Evolutionary conservation across 2,797 vertebrate genomes (phyloP).

Genomic region (Poeciliopsis infans): DNA sequence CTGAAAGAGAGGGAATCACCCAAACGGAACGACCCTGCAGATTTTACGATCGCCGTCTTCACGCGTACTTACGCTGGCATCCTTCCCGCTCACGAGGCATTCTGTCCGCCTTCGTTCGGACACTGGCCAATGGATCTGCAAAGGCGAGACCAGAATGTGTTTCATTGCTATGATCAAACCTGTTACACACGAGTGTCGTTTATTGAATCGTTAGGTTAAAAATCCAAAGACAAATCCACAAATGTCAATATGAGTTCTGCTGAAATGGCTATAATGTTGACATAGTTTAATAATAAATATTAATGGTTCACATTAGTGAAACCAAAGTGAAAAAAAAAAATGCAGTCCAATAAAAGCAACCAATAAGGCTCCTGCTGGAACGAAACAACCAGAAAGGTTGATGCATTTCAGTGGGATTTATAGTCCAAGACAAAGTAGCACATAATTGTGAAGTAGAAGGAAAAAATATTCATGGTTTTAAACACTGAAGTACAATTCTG

Average conservation of each 20-base stretch:
- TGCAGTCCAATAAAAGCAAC: conserved; percentile 47
- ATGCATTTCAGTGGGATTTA: background rate
- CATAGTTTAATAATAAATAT: background rate
- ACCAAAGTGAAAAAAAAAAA: conserved; percentile 31
- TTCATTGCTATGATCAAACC: conserved; percentile 57
- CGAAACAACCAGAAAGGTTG: background rate
- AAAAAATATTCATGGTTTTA: background rate
- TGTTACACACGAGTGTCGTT: conserved; percentile 61
- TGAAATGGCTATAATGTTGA: conserved; percentile 51
- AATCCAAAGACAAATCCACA: conserved; percentile 55
- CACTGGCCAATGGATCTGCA: conserved; percentile 96
- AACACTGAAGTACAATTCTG: background rate
- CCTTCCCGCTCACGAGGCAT: conserved; percentile 95
- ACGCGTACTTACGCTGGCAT: conserved; percentile 89
- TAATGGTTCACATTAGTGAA: conserved; percentile 42
- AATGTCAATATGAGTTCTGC: conserved; percentile 57
- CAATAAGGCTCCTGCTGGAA: background rate
- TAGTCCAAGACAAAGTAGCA: background rate
- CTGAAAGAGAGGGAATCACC: conserved; percentile 33
- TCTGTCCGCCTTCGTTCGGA: conserved; percentile 92
- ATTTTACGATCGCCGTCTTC: conserved; percentile 24
- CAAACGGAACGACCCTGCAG: conserved; percentile 26
- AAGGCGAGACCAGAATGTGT: conserved; percentile 37
- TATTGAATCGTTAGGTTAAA: conserved; percentile 48
- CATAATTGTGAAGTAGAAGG: background rate